Base-by-base conservation (phyloP, 2,113 vertebrate species). In the Coptodon rendalli region DNA sequence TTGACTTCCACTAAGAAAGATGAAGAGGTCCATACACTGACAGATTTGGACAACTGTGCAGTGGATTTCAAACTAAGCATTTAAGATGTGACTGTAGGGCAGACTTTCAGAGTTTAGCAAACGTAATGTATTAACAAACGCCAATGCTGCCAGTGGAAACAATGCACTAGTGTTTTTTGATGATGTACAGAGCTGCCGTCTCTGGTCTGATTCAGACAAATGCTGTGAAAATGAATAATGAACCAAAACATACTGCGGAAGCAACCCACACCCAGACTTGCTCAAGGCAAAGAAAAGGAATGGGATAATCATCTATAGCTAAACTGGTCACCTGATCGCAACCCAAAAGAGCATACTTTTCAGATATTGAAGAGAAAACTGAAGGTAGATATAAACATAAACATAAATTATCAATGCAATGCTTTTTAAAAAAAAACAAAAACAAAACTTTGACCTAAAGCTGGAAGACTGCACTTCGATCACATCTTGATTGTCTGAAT, bases 1-100 rank as follows among this genome's bases (percentile, higher is more conserved):
- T 40, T 43, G 63, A 40, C 63, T 68, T 68, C 63, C 34, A 68
- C 63, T 68, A 34, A 68, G 63, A 38, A 68, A 68, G 63, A 68
- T 38, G 63, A 38, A 38, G 10, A 68, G 34, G 34, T 68, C 34
- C 3, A 22, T 13, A 38, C 34, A 68, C 61, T 68, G 61, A 13
- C 34, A 22, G 11, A 68, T 68, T 38, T 68, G 63, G 63, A 68
- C 61, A 68, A 68, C 11, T 38, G 34, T 38, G 19, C 19, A 68
- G 61, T 66, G 61, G 19, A n/a, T 66, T 66, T 66, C 38, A 66
- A 38, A 22, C 61, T 22, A 68, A 22, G 34, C 34, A 68, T 38
- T 68, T 38, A 68, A 68, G 61, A 38, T 38, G 19, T 68, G 19
- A 13, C 19, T 22, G 34, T 13, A 66, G 19, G 31, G 0, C 2